These are phyloP conservation scores for Scomber scombrus DNA, from an alignment of 2,113 vertebrate species.

Conservation along the genomic window DNA sequence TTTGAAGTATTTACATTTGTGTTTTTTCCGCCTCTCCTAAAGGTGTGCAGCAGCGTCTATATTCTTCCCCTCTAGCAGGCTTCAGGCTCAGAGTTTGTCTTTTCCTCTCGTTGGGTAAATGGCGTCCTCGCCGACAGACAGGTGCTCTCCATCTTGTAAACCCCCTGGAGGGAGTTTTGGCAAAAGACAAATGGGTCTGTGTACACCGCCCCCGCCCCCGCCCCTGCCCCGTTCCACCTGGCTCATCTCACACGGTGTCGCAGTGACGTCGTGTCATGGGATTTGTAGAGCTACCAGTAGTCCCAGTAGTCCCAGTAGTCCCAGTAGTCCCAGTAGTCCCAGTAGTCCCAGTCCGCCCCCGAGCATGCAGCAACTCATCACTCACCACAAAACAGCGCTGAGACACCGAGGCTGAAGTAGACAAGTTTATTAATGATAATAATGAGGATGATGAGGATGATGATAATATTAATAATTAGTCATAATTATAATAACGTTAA, in stretches of 20 bases:
- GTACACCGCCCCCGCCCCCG: slow-evolving; percentile 26
- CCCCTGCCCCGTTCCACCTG: slow-evolving; percentile 52
- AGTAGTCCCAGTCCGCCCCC: slow-evolving; percentile 10
- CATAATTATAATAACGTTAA: slow-evolving; percentile 86
- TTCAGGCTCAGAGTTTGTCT: slow-evolving; percentile 59
- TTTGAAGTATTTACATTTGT: slow-evolving; percentile 68
- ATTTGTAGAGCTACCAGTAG: slow-evolving; percentile 26
- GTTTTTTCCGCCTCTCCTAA: slow-evolving; percentile 24
- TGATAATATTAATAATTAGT: slow-evolving; percentile 86
- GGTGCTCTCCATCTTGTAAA: slow-evolving; percentile 75
- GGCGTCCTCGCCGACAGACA: slow-evolving; percentile 70
- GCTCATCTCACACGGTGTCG: slow-evolving; percentile 20
- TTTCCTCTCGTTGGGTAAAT: slow-evolving; percentile 68
- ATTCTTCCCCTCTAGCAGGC: slow-evolving; percentile 29
- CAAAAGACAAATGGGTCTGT: slow-evolving; percentile 66
- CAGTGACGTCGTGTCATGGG: slow-evolving; percentile 33
- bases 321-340: too few relatives aligned
- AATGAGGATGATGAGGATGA: slow-evolving; percentile 84
- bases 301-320: too few relatives aligned
- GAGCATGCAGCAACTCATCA: slow-evolving; percentile 29
- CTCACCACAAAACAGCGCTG: slow-evolving; percentile 56
- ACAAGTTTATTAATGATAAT: slow-evolving; percentile 86
- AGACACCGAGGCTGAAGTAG: slow-evolving; percentile 77
- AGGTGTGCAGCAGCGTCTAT: slow-evolving; percentile 28
- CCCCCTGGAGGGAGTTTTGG: slow-evolving; percentile 48